Conservation (phyloP, 2,888 invertebrate genomes). For the Holacanthella duospinosa region DNA sequence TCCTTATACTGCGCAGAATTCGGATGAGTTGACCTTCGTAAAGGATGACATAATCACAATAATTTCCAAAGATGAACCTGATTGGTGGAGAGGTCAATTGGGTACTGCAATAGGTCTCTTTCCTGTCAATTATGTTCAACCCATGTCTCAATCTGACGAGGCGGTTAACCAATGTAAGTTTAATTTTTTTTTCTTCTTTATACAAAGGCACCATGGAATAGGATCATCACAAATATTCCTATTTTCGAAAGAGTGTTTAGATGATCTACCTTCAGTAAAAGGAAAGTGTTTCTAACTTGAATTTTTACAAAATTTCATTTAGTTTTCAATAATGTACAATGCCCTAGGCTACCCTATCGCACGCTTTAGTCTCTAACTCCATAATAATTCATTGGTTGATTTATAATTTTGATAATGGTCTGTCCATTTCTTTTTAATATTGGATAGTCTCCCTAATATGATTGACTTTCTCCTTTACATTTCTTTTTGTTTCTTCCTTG, state of each 20-base stretch:
- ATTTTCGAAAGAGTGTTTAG: too few species aligned
- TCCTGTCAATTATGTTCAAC: conserved; percentile 88
- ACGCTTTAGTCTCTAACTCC: too few species aligned
- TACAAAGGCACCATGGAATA: background rate
- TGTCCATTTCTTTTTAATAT: too few species aligned
- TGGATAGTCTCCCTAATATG: too few species aligned
- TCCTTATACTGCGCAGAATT: conserved; percentile 85
- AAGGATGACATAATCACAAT: conserved; percentile 81
- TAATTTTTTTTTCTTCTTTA: background rate
- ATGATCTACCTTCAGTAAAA: too few species aligned
- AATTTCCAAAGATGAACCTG: conserved; percentile 81
- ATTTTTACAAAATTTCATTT: too few species aligned
- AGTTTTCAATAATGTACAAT: too few species aligned
- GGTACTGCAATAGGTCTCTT: conserved; percentile 83
- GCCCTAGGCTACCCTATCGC: too few species aligned
- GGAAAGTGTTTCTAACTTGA: too few species aligned
- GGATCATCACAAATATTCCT: too few species aligned
- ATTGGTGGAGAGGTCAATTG: conserved; percentile 95
- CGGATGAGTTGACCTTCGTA: conserved; percentile 87
- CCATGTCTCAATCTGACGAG: conserved; percentile 43
- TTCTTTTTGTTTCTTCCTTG: background rate
- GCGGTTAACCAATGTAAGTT: conserved; percentile 49
- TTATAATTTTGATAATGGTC: too few species aligned
- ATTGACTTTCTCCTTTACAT: background rate
- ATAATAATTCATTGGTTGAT: too few species aligned